Evolutionary conservation across 2,113 vertebrate genomes (phyloP).

Genomic region (Chunga burmeisteri): DNA sequence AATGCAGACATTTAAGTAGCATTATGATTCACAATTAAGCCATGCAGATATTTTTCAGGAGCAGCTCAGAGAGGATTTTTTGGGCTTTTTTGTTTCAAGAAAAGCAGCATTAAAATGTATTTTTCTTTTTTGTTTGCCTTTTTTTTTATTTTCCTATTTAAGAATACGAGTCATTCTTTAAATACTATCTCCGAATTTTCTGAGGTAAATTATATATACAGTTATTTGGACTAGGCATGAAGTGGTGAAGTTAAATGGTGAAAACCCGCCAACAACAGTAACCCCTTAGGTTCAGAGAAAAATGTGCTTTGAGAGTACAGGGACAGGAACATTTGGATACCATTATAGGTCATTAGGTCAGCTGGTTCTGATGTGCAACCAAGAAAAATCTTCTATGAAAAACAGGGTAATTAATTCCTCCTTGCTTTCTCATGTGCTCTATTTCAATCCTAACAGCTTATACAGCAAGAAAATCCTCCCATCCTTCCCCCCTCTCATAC

Average conservation of each 20-base stretch:
- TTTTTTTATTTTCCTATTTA: neutral
- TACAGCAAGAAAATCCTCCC: neutral
- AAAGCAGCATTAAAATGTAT: neutral
- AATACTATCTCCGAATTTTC: neutral
- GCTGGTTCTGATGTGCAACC: neutral
- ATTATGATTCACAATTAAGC: slow-evolving; percentile 23
- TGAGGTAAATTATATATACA: neutral
- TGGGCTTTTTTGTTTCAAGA: neutral
- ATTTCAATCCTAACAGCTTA: neutral
- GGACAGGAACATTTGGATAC: neutral
- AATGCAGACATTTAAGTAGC: neutral
- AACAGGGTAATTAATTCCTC: neutral
- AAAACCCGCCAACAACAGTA: neutral
- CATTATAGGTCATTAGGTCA: neutral
- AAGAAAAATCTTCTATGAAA: neutral
- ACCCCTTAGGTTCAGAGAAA: neutral
- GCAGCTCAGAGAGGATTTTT: neutral
- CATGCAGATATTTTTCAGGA: neutral
- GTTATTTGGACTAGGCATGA: neutral
- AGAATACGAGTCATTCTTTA: neutral
- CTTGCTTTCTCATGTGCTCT: neutral
- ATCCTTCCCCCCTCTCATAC: neutral
- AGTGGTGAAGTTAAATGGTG: neutral
- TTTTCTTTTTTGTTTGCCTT: neutral
- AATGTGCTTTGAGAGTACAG: neutral